Conservation (phyloP, 2,888 invertebrate genomes). For the Lysandra coridon region DNA sequence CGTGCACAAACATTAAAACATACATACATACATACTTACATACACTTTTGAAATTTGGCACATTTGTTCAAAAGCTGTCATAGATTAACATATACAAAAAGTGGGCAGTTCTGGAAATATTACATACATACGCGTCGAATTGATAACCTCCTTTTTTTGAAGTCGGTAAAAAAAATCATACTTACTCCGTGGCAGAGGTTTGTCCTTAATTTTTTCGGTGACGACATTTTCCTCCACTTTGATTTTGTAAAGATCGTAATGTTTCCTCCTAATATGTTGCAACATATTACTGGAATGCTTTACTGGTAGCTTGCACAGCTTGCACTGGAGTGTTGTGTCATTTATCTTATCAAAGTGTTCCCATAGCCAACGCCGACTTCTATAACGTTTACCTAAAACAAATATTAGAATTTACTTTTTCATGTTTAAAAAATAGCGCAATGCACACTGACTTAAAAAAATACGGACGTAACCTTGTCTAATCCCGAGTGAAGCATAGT, state of each 20-base stretch:
- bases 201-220: slow-evolving; percentile 51
- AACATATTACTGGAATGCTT: slow-evolving; percentile 76
- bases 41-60: too few species aligned
- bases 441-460: too few species aligned
- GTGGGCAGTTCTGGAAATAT: too few species aligned
- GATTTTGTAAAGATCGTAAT: slow-evolving; percentile 55
- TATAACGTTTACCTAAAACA: slow-evolving; percentile 53
- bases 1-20: too few species aligned
- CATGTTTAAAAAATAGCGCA: background rate
- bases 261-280: slow-evolving; percentile 63
- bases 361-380: slow-evolving; percentile 73
- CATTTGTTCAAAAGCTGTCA: too few species aligned
- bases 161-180: background rate
- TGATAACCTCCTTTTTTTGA: too few species aligned
- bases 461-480: too few species aligned
- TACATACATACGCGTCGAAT: too few species aligned
- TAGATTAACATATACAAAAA: too few species aligned
- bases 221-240: slow-evolving; percentile 54
- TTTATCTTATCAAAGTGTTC: slow-evolving; percentile 70
- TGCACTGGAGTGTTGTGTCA: slow-evolving; percentile 67
- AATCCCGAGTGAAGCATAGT: too few species aligned
- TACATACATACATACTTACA: too few species aligned
- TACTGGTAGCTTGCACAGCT: slow-evolving; percentile 67
- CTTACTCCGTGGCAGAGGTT: slow-evolving; percentile 39
- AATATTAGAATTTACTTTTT: background rate